Conservation (phyloP, 2,113 vertebrate species). For the Anolis carolinensis region DNA sequence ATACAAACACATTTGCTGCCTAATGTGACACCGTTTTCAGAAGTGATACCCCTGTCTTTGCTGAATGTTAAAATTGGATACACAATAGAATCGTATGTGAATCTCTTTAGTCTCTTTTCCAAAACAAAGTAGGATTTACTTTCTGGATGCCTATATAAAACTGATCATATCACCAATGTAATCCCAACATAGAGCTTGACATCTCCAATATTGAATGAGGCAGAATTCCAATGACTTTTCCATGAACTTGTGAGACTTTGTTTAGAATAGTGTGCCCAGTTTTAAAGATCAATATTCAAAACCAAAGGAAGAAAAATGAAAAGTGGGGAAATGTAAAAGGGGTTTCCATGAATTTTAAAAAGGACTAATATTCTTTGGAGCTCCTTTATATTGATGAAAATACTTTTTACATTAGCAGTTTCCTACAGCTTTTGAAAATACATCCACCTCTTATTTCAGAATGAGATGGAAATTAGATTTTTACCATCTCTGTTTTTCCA, state of each 20-base stretch:
- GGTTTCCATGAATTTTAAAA: neutral
- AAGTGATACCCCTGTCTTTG: neutral
- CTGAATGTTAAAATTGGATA: neutral
- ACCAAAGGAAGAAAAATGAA: neutral
- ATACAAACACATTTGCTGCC: neutral
- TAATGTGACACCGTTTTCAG: neutral
- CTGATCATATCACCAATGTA: neutral
- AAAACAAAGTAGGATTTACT: neutral
- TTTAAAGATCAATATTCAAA: neutral
- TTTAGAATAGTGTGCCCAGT: neutral
- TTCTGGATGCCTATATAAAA: neutral
- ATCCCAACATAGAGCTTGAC: neutral
- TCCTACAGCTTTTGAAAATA: constrained; percentile 52
- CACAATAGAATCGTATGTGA: neutral
- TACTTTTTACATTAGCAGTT: constrained; percentile 57
- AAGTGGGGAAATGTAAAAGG: neutral
- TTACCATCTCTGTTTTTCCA: constrained; percentile 17
- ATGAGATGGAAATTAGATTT: constrained; percentile 41
- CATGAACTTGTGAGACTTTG: neutral
- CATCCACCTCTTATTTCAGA: constrained; percentile 32
- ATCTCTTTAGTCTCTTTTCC: neutral
- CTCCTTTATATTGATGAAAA: constrained; percentile 56
- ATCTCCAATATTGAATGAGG: neutral
- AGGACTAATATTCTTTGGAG: neutral
- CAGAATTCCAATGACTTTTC: neutral